Evolutionary conservation across 1,140 invertebrate genomes (phyloP).

Genomic region (Caenorhabditis remanei): DNA sequence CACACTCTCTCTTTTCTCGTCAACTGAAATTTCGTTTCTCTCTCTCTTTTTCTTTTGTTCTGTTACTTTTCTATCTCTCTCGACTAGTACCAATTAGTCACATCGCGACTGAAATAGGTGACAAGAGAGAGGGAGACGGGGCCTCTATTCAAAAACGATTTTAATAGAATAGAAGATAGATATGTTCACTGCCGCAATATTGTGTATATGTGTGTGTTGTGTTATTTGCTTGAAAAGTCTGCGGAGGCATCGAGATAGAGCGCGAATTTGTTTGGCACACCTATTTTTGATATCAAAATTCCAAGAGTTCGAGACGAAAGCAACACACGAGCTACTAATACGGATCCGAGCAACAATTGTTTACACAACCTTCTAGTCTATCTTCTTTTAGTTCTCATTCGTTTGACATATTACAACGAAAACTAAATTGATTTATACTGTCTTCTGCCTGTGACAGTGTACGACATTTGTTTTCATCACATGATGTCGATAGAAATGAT

Average conservation of each 20-base stretch:
- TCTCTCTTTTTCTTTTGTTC: neutral
- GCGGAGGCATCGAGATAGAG: neutral
- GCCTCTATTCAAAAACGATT: slow-evolving; percentile 8
- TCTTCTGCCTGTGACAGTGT: neutral
- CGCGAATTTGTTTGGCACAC: slow-evolving; percentile 8
- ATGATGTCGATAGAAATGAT: neutral
- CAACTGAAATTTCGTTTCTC: neutral
- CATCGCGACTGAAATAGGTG: neutral
- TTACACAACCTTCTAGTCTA: neutral
- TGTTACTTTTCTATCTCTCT: neutral
- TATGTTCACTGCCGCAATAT: neutral
- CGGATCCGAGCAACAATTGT: slow-evolving; percentile 4
- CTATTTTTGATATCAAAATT: slow-evolving; percentile 22
- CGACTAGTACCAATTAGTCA: slow-evolving; percentile 42
- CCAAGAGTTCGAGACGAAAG: neutral
- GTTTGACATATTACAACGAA: neutral
- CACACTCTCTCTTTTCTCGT: neutral
- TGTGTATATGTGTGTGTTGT: slow-evolving; percentile 4
- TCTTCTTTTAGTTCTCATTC: neutral
- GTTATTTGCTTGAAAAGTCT: slow-evolving; percentile 30
- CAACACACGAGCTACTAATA: neutral
- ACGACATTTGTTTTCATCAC: neutral
- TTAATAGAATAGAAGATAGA: slow-evolving; percentile 15
- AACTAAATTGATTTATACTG: neutral
- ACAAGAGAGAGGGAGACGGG: neutral